Base-by-base conservation (phyloP, 2,888 invertebrate species). In the Diarsia rubi region DNA sequence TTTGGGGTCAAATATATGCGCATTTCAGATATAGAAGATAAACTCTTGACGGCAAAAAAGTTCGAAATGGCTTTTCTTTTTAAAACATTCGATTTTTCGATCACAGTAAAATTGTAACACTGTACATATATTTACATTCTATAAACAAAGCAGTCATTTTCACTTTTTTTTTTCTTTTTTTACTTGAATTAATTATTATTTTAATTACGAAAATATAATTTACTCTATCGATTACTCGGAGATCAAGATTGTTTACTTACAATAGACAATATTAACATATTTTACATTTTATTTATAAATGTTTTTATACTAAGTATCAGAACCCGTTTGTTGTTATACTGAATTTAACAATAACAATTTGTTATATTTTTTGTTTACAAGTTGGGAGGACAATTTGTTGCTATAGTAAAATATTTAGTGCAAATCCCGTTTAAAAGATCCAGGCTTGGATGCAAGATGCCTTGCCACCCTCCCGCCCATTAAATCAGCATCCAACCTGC, bases 161-260 rank as follows among this genome's bases (percentile, higher is more conserved):
- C 76, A 76, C 65, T 44, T 72, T 77, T 78, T 90, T 88, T 90
- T 82, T 86, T 83, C 78, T 83, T 89, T 87, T 89, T 88, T 89
- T 78, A 79, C 74, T 81, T 80, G 86, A 82, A 77, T 86, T 81
- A 75, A 73, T 84, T 81, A 84, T 85, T 86, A 85, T 76, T 88
- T 88, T 91, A 90, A 92, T 94, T 95, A 95, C 87, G 94, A 95
- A 95, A 95, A 95, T 95, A 95, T 94, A 94, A 94, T 95, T 93
- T 93, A 94, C 92, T 93, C 91, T 93, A 94, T 92, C 83, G 90
- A 91, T 94, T 92, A 93, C 89, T 91, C 87, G 87, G 95, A 95
- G 95, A 95, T 95, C 95, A 95, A 93, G 92, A 91, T 90, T 83
- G 73, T 83, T 92, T 90, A 91, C 91, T 92, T 92, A 92, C 88